Evolutionary conservation across 2,888 invertebrate genomes (phyloP), one percentile per base, ranked within the genome.

Genomic region (Leucophenga maculata): DNA sequence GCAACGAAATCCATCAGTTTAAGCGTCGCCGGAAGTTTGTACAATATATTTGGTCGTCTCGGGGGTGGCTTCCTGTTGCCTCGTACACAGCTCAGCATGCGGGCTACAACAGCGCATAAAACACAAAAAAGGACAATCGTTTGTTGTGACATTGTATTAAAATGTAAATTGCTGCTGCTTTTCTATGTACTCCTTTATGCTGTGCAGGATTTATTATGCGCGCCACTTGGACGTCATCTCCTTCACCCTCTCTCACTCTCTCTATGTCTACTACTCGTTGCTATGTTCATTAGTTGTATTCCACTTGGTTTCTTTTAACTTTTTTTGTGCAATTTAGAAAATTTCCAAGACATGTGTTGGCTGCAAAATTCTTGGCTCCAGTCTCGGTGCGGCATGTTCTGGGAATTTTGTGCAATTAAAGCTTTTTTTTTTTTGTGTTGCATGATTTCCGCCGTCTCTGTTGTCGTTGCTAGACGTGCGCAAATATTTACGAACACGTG

Each of bases 401-500:
- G 22, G 55, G 55, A 26, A 55, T 18, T 22, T 55, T 22, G 18
- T 55, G 26, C 55, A 55, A 20, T 55, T 55, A 22, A 22, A n/a
- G 4, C n/a, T 39, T 39, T 39, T 6, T 9, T 39, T 39, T 11
- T 39, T 39, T 26, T 20, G 4, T 26, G 4, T 3, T 46, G 48
- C 39, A 9, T 46, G 65, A 13, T 22, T 32, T 20, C 18, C 31
- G 4, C 18, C 31, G 4, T 16, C 65, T 50, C 64, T 74, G 69
- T 50, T 73, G 68, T 70, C 75, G 50, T 50, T 16, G 50, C 50
- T n/a, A 11, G 13, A 44, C 44, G 60, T 60, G 60, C 60, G n/a
- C 60, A 60, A 60, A 60, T 60, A 44, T 59, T 67, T 72, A 31
- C 68, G 80, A 82, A 85, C 85, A 85, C 85, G 85, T 85, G 85